Percentiles rank a stretch among this genome's conserved stretches.
phyloP scores from a whole-genome alignment of 2,113 vertebrate genomes.

The Recurvirostra avosetta region DNA sequence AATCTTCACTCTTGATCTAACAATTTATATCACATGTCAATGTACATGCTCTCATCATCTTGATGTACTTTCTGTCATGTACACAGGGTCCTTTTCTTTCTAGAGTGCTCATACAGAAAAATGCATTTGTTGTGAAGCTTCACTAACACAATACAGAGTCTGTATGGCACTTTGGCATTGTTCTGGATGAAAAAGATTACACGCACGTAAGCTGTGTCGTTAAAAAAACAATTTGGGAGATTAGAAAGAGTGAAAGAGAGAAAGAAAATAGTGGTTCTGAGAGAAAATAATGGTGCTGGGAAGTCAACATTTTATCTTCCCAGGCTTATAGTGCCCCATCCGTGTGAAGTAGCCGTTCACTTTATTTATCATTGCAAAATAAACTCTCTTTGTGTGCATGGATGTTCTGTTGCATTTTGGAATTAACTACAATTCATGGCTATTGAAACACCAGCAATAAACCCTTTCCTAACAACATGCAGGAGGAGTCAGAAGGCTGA shows the following conservation, averaged over 20 bases:
- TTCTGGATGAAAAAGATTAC: not conserved
- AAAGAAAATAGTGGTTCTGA: not conserved
- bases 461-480: not conserved
- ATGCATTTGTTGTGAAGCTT: not conserved
- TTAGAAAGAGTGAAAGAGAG: not conserved
- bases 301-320: not conserved
- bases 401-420: not conserved
- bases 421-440: not conserved
- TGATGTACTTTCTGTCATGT: not conserved
- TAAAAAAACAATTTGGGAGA: not conserved
- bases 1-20: not conserved
- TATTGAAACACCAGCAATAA: not conserved
- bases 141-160: not conserved
- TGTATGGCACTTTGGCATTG: not conserved
- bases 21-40: not conserved
- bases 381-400: not conserved
- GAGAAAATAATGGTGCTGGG: not conserved
- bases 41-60: not conserved
- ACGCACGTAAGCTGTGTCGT: not conserved
- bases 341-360: not conserved
- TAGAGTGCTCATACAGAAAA: not conserved
- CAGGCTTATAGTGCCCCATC: not conserved
- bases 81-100: not conserved
- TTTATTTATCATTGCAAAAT: not conserved
- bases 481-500: not conserved